Base-by-base conservation (phyloP, 1,140 invertebrate species). In the Pectinophora gossypiella region DNA sequence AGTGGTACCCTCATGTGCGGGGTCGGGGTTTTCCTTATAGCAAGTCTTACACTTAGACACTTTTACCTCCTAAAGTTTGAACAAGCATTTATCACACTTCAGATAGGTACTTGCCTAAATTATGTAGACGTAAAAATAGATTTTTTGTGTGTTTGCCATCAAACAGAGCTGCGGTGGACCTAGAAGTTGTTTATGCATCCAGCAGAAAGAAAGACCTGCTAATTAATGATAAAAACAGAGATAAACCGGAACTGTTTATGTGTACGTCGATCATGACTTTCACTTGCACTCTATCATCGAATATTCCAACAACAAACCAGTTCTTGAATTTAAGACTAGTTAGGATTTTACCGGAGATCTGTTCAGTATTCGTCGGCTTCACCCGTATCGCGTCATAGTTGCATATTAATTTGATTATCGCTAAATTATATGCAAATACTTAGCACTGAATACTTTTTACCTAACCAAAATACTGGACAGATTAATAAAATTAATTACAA, bases 271-370 rank as follows among this genome's bases (percentile, higher is more conserved):
- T 79, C 67, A 80, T 82, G 72, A 81, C 82, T 85, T 85, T 85
- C 82, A 85, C 82, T 85, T 72, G 66, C 77, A 81, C 74, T 83
- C 81, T 73, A 81, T 83, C 77, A 78, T 67, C 68, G 72, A 76
- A 81, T 77, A 83, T 76, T 78, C 73, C 59, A 59, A 72, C 63
- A 71, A 68, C 56, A 79, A 85, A 85, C 81, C 78, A 69, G 81
- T 85, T 85, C 65, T 68, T 54, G 48, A 59, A 61, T 62, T 56
- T 51, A 57, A 59, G 51, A 62, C 64, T 67, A 64, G 64, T 71
- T 66, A 68, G 59, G 52, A 57, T 66, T 58, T 64, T 59, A 49
- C 56, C 45, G 21, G 23, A 49, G 46, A 50, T 57, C 23, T 56
- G 52, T 50, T 63, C 48, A 48, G 19, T 46, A 61, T 49, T 57